Base-by-base conservation (phyloP, 1,140 invertebrate species). In the Pseudomyrmex pallidus region DNA sequence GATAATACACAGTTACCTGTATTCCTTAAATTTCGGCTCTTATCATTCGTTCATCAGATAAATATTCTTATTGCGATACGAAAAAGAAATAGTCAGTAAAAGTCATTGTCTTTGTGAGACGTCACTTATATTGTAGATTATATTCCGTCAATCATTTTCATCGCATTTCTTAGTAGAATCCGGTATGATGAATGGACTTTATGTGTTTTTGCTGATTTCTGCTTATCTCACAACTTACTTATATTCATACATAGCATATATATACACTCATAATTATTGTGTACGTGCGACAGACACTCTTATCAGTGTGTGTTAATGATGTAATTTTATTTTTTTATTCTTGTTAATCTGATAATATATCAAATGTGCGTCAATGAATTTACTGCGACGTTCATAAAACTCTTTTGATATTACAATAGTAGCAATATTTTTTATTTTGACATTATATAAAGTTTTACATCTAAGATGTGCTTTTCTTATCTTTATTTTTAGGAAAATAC, bases 401-500 rank as follows among this genome's bases (percentile, higher is more conserved):
- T 15, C 12, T 68, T 13, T 74, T 13, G 25, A 57, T 25, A 46
- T 2, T 12, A 8, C 0, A 52, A 35, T 25, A 3, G 1, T 13
- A 56, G 13, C 2, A n/a, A 48, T 44, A 66, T 63, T 59, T 17
- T 48, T 78, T 35, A 35, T 9, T 35, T 68, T 0, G 10, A 46
- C 15, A 9, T 68, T 13, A 17, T 25, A 17, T 78, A 3, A 57
- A 48, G n/a, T 70, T 56, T 70, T 78, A 78, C 8, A 9, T 9
- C 2, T 48, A 59, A 46, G 8, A 1, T 70, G 8, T 78, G 44
- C 5, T 78, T 12, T 13, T 61, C n/a, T 17, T 57, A 59, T 54
- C 35, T 20, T 44, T 59, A 9, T 25, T 25, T 78, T 56, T 15
- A 61, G 20, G 59, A 59, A 12, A 48, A 80, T 61, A 70, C 13